Percentiles rank a stretch among this genome's conserved stretches.
Conservation (phyloP, 2,797 vertebrate genomes). For the Crenichthys baileyi region DNA sequence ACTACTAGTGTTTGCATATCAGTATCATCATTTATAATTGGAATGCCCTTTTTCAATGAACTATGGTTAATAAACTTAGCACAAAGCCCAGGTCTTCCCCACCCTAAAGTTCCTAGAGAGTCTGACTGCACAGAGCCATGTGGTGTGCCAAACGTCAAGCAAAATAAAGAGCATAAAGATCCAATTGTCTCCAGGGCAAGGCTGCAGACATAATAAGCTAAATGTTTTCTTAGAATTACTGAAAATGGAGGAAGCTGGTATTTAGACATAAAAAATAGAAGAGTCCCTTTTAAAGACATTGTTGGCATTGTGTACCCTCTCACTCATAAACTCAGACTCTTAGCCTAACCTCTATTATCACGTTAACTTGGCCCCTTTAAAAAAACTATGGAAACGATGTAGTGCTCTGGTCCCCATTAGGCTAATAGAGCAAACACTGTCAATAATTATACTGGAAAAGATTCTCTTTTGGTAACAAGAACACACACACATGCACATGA, state of each 20-base stretch:
- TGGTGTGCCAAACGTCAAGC: background rate
- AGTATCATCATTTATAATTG: background rate
- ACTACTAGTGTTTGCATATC: background rate
- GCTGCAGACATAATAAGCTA: slow-evolving; percentile 16
- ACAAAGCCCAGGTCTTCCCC: slow-evolving; percentile 10
- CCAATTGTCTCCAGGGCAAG: slow-evolving; percentile 22
- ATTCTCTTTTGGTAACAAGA: background rate
- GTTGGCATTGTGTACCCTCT: background rate
- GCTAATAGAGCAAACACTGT: background rate
- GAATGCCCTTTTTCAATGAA: background rate
- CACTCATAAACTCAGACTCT: background rate
- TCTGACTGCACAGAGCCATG: background rate
- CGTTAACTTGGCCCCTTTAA: background rate
- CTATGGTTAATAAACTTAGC: background rate
- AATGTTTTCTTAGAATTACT: slow-evolving; percentile 48
- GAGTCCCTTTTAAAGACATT: background rate
- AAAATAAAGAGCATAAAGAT: background rate
- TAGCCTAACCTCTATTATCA: background rate
- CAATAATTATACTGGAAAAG: background rate
- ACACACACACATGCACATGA: slow-evolving; percentile 13
- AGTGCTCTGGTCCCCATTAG: background rate
- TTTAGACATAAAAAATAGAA: slow-evolving; percentile 16
- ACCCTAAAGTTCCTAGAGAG: slow-evolving; percentile 12
- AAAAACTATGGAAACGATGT: background rate
- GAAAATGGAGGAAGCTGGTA: slow-evolving; percentile 1